Evolutionary conservation across 2,113 vertebrate species (phyloP), one percentile per base, ranked within the genome.

Genomic region (Romanogobio albipinnatus): DNA sequence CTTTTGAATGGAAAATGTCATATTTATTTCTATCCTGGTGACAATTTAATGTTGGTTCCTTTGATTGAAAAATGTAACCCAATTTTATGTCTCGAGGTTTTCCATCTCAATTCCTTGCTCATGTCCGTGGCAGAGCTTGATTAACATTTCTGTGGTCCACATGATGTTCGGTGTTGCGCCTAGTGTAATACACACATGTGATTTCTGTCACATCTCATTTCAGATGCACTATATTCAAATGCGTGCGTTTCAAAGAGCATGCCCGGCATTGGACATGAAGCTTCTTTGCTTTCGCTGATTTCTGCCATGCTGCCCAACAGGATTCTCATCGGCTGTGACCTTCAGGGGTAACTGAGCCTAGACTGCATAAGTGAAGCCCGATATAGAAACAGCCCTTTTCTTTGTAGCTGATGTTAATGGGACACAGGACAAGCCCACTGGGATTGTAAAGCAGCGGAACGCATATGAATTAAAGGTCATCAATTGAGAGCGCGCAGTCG

Each of bases 391-490:
- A 1, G 36, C 36, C 70, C 58, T 77, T 80, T 83, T 36, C 58
- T 85, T 83, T 53, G 86, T 77, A 78, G 81, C 49, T 33, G 43
- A 51, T 24, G 49, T 70, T 81, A 73, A 86, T 51, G 47, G 86
- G 53, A 39, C 43, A 24, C 56, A 74, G 76, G 83, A 59, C 59
- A 68, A 81, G 29, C 78, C 59, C 80, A 51, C 49, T 75, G 75
- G 76, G 84, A 88, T 58, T 53, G 56, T 7, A 29, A 19, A 66
- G 62, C 22, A 70, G 82, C 33, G 56, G 71, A 71, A 61, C n/a
- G 17, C 33, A 49, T 13, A 77, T 19, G 26, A 53, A 51, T 66
- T 29, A 76, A 77, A 53, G 49, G 58, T 45, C 61, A 81, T 81
- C 79, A 64, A 49, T 49, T 24, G 22, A 61, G 73, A 76, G 61